Evolutionary conservation across 2,888 invertebrate species (phyloP), one percentile per base, ranked within the genome.

Genomic region (Meliscaeva auricollis): DNA sequence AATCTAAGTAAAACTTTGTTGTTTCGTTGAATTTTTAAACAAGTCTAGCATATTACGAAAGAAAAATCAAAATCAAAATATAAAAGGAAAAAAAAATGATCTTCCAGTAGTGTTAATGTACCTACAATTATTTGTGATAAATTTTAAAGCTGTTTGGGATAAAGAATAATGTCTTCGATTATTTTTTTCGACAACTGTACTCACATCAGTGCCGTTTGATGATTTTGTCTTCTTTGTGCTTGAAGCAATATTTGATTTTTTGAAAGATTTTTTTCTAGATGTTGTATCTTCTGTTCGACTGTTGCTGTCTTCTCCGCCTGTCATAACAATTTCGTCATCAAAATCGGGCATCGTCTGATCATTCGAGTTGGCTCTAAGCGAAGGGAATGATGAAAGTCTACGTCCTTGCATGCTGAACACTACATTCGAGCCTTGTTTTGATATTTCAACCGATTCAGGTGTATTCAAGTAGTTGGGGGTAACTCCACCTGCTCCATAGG

Each of bases 371-470:
- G 48, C 26, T 22, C 60, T 30, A 3, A 81, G 32, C 9, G 77
- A 17, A 13, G 81, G 72, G 22, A 82, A 82, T 0, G 81, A 80
- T 17, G 75, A 84, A 7, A 76, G 22, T 32, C 80, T 35, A 0
- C 79, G 64, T 7, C 84, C 58, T 38, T 79, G 48, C 79, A 84
- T 74, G 30, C 79, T 84, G 22, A 84, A 84, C 1, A 84, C 75
- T 7, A 84, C 80, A 26, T 76, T 84, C 0, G 70, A 72, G 0
- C 69, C 84, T n/a, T 58, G 11, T 15, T 69, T 17, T 0, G 80
- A 54, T 1, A 62, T 20, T 20, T 84, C 80, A 15, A 68, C 66
- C 2, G 66, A 75, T 20, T 84, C 84, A 1, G 80, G 46, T 30
- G 60, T 38, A 26, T 75, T 64, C 0, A 66, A 38, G n/a, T 80